Evolutionary conservation across 2,888 invertebrate genomes (phyloP), one percentile per base, ranked within the genome.

Genomic region (Drosophila incognita): DNA sequence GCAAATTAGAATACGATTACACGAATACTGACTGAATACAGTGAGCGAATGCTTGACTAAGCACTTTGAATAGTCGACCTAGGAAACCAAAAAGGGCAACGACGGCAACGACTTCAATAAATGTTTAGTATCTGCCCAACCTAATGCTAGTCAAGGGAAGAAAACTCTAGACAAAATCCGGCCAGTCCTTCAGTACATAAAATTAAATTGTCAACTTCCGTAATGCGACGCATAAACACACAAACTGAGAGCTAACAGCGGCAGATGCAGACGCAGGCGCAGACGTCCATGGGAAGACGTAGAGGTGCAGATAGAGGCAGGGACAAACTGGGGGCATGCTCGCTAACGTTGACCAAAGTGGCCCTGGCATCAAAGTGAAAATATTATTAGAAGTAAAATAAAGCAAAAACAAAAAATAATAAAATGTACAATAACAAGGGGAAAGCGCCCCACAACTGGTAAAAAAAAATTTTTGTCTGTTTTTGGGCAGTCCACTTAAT

Each of bases 131-230:
- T 89, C 80, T 79, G 66, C n/a, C 52, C 36, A 58, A 31, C 74
- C 49, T 58, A 58, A 48, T 51, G 18, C 29, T 36, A 24, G 46
- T 24, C 46, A n/a, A n/a, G 21, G 31, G 36, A 42, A 49, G 40
- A 35, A 38, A 40, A 40, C 49, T 24, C 24, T 49, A 33, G 21
- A 52, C 13, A 29, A 54, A 54, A 61, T 56, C 57, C 58, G 75
- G 49, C 36, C 52, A 58, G 64, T 72, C 52, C 52, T 57, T 58
- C 24, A 90, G 76, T 88, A 86, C 90, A 88, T 89, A 86, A 88
- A 86, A 90, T 88, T 89, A 86, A 86, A 86, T 86, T 89, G 85
- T 88, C 90, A 86, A 86, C 89, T 86, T 86, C 90, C 88, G 89
- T 69, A 81, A 81, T 75, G 79, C 80, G 69, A 40, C 65, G 54